Conservation (phyloP, 2,888 invertebrate species). For the Phortica okadai region DNA sequence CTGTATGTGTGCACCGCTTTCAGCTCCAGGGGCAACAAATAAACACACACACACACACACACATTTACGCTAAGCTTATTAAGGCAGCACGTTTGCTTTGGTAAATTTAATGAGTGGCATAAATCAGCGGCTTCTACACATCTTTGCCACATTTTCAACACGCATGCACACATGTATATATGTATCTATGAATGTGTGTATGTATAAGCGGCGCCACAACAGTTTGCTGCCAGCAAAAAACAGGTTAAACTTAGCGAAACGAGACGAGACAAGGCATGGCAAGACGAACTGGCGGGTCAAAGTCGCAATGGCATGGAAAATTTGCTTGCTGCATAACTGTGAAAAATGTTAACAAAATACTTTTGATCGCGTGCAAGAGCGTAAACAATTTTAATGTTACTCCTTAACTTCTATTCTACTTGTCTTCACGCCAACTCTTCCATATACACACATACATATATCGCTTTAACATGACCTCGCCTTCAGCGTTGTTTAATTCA, state of each 20-base stretch:
- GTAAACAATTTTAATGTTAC: conserved; percentile 6
- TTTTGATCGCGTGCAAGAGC: background rate
- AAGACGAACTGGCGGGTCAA: too few relatives aligned
- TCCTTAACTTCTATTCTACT: too few relatives aligned
- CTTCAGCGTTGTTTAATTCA: too few relatives aligned
- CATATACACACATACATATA: too few relatives aligned
- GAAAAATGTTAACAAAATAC: conserved; percentile 16
- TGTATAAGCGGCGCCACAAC: too few relatives aligned
- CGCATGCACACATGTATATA: background rate
- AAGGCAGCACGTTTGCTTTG: conserved; percentile 22
- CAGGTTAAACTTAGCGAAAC: too few relatives aligned
- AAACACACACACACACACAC: conserved; percentile 66
- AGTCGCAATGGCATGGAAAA: background rate
- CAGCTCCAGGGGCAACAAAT: conserved; percentile 53
- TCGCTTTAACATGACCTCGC: too few relatives aligned
- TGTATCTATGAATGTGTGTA: too few relatives aligned
- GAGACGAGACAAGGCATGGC: too few relatives aligned
- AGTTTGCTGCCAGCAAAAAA: too few relatives aligned
- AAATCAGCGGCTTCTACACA: conserved; percentile 6
- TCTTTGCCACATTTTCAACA: background rate
- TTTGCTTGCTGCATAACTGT: background rate
- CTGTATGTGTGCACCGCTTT: too few relatives aligned
- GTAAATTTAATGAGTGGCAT: conserved; percentile 14
- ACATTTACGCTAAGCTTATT: conserved; percentile 29
- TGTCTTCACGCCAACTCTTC: too few relatives aligned